Evolutionary conservation across 2,797 vertebrate genomes (phyloP), one percentile per base, ranked within the genome.

Genomic region (Girardinus metallicus): DNA sequence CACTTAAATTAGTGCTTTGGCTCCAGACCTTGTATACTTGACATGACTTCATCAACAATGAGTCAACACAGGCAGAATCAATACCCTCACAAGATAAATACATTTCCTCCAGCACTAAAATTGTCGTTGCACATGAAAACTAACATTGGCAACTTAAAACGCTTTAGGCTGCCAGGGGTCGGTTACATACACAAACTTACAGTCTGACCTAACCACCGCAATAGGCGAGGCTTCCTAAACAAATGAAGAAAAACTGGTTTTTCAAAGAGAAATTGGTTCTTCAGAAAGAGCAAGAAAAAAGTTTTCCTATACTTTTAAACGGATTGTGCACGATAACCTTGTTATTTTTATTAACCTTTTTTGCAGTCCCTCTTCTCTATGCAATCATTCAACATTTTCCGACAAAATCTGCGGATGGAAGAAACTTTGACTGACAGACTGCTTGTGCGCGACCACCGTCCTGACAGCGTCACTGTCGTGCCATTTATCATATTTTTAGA

Each of bases 401-500:
- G 34, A 41, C 15, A 23, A 71, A 51, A 75, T 29, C 23, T 2
- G 41, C 10, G 0, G 5, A 7, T 26, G n/a, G 68, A 73, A 73
- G 43, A 78, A 91, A 92, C 82, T 91, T 90, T 64, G 44, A 62
- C 75, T 62, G 47, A 70, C 74, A 49, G 43, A 66, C 68, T 36
- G 74, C 79, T 6, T 15, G 66, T 13, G 44, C 9, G 47, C 53
- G 53, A 79, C 57, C 82, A 68, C 49, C 80, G 29, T 64, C 49
- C 26, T 18, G 23, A 60, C 74, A n/a, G 39, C 44, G 23, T 1
- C 75, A n/a, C n/a, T n/a, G 46, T 18, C 46, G 5, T 23, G 76
- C 5, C 26, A 57, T 44, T 26, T 73, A 12, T 41, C 66, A 34
- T 46, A 23, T 1, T 12, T 44, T 70, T 3, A 70, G 23, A 13